A percentile compares a stretch with the other conserved stretches of the same genome.
These are phyloP conservation scores for Falco novaeseelandiae DNA, from an alignment of 2,797 vertebrate genomes.

Conservation along the genomic window DNA sequence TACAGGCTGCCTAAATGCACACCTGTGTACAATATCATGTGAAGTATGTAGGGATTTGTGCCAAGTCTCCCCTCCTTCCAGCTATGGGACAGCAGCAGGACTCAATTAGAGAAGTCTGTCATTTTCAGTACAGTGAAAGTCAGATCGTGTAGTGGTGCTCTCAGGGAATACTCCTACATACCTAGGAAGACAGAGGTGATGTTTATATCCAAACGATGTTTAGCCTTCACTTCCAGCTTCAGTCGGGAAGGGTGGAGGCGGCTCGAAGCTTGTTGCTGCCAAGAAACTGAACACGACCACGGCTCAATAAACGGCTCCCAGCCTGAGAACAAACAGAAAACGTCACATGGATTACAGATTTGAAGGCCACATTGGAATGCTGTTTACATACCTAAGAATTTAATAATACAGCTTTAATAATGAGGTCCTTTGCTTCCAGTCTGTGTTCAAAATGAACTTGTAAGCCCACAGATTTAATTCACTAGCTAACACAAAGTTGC, in stretches of 20 bases:
- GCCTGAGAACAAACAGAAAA: conserved; percentile 76
- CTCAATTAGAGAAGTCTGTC: neutral
- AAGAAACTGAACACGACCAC: conserved; percentile 90
- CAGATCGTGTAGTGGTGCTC: neutral
- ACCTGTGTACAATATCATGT: neutral
- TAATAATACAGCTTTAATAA: neutral
- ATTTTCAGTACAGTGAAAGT: neutral
- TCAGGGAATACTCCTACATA: conserved; percentile 50
- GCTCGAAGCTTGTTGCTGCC: conserved; percentile 91
- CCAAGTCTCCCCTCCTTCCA: neutral
- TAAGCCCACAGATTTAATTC: neutral
- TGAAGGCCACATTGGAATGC: neutral
- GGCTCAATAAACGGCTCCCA: conserved; percentile 98
- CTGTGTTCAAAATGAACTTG: neutral
- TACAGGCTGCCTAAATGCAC: neutral
- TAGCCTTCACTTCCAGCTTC: conserved; percentile 89
- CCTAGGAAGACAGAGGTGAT: conserved; percentile 93
- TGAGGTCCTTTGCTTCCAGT: neutral
- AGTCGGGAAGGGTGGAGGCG: conserved; percentile 92
- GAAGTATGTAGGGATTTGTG: neutral
- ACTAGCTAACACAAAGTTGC: neutral
- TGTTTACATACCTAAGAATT: neutral
- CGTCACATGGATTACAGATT: neutral
- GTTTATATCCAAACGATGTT: conserved; percentile 91
- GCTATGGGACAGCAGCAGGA: neutral